Base-by-base conservation (phyloP, 1,140 invertebrate species). In the Acromyrmex echinatior region DNA sequence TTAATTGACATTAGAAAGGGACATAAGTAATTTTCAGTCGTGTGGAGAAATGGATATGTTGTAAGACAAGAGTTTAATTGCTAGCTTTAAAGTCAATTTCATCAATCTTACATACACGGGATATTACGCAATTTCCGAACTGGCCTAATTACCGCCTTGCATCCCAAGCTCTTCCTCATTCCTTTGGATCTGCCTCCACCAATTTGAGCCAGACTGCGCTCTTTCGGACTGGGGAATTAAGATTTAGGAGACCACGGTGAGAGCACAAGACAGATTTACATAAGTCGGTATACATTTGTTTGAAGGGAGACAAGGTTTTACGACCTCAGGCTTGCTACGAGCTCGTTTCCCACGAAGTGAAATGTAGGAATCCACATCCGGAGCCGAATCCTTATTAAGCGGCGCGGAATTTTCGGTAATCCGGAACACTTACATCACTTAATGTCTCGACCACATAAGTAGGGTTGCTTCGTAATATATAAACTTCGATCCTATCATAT, bases 231-330 rank as follows among this genome's bases (percentile, higher is more conserved):
- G 58, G 45, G 25, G 70, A 62, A 62, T 76, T 51, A 51, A 84
- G 70, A 74, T 74, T 82, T 71, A 63, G 79, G 66, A 65, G 49
- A 45, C 39, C 45, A 7, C 51, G 31, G 10, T 49, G 51, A 63
- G 77, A 18, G 28, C 18, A 7, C 25, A n/a, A 35, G n/a, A 86
- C 65, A 71, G 85, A 58, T 79, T 79, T 60, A 87, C 76, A 87
- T 88, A 71, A 86, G 74, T 74, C 70, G 70, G 80, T 84, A 53
- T 86, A 86, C 71, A 77, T 85, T 87, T 87, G 81, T 87, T 85
- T 49, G 45, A 85, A 85, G 70, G 63, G 81, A 60, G 71, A 62
- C 80, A 25, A 45, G 21, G 58, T 68, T 87, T 87, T 85, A 87
- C 70, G 80, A 76, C 58, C 80, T 49, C 70, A 21, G n/a, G 21